Base-by-base conservation (phyloP, 2,113 vertebrate genomes). In the Bos taurus region DNA sequence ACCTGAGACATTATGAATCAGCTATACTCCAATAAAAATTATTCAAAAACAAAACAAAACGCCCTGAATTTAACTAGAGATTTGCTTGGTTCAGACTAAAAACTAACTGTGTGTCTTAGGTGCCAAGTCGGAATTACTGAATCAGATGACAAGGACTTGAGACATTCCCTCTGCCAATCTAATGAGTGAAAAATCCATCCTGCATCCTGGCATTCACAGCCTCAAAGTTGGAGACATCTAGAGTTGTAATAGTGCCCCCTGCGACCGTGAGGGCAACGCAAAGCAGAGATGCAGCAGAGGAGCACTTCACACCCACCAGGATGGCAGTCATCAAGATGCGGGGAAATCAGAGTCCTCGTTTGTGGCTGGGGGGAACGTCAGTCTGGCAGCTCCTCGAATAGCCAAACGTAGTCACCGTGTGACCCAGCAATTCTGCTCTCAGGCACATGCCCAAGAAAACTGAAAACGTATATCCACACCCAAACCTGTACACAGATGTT, bases 71-170 rank as follows among this genome's bases (percentile, higher is more conserved):
- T 81, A 56, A 71, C 19, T 30, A 33, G 67, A 46, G 67, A 46
- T 46, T 13, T 82, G 46, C 26, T 87, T 30, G 36, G 15, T n/a
- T 83, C 62, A 46, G n/a, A 50, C n/a, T 36, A 19, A 62, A 16
- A 57, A 60, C n/a, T 43, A 9, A 40, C 60, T 1, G 0, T 2
- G 78, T 15, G n/a, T 62, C 23, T 74, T 43, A 14, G 16, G 19
- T 23, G 54, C 48, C 28, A 25, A n/a, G 30, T 3, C 0, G 62
- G 23, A 14, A 14, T 15, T 16, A 40, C n/a, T 19, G 91, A 85
- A 15, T 26, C 1, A 0, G n/a, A 8, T 3, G 3, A 2, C 23
- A 50, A 19, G 26, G 56, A 57, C 33, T 17, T 33, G 3, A 12
- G 77, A 33, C 14, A 19, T 23, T 46, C 60, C 57, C 89, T 9